phyloP scores from a whole-genome alignment of 2,797 vertebrate species.

The Ataeniobius toweri region DNA sequence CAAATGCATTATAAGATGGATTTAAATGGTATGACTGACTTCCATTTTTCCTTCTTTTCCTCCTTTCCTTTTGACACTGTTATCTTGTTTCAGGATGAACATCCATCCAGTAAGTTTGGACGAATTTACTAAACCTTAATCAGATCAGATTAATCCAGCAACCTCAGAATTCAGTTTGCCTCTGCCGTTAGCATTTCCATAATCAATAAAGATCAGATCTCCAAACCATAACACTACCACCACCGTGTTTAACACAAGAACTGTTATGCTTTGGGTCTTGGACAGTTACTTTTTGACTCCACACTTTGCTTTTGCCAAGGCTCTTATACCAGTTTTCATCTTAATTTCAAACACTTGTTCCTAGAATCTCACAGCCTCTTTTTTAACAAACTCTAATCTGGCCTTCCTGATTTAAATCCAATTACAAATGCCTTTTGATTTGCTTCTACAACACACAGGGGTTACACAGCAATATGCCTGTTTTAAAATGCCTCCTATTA shows the following conservation, averaged over 20 bases:
- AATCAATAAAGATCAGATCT: neutral
- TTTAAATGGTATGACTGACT: neutral
- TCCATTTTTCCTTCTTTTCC: neutral
- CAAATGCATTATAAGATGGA: neutral
- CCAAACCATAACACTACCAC: neutral
- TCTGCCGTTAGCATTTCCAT: no score
- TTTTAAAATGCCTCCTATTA: neutral
- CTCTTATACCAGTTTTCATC: neutral
- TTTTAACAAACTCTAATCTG: neutral
- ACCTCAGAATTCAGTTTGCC: neutral
- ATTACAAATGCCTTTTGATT: neutral
- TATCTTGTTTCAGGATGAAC: neutral
- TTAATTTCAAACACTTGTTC: neutral
- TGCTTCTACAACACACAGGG: neutral
- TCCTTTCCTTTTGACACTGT: neutral
- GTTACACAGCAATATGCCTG: neutral
- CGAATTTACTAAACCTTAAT: no score
- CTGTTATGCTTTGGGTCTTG: neutral
- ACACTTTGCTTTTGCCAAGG: neutral
- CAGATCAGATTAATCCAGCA: neutral
- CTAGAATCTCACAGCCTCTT: neutral
- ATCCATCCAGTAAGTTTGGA: neutral
- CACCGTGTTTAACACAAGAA: neutral
- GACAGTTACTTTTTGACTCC: neutral
- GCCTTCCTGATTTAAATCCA: neutral